Conservation (phyloP, 1,140 invertebrate genomes). For the Cepaea nemoralis region DNA sequence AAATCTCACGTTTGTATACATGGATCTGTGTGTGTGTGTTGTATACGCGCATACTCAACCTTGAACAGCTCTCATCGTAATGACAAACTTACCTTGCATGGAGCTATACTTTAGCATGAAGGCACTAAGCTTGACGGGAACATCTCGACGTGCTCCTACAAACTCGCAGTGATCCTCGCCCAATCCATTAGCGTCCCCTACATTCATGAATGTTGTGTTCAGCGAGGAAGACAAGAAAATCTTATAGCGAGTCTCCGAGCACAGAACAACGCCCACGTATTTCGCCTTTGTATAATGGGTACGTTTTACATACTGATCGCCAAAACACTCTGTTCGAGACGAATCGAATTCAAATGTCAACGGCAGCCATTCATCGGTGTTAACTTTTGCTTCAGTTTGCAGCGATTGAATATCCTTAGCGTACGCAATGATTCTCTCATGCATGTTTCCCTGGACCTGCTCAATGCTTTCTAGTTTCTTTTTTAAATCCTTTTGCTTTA, state of each 20-base stretch:
- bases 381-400: constrained; percentile 44
- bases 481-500: constrained; percentile 37
- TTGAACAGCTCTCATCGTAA: background rate
- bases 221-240: constrained; percentile 60
- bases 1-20: background rate
- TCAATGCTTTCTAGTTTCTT: constrained; percentile 25
- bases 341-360: constrained; percentile 57
- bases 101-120: constrained; percentile 24
- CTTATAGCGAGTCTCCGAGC: constrained; percentile 59
- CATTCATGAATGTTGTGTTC: constrained; percentile 57
- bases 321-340: constrained; percentile 54
- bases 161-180: constrained; percentile 69
- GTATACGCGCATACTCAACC: background rate
- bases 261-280: constrained; percentile 65
- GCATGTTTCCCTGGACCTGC: constrained; percentile 9
- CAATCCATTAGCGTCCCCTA: constrained; percentile 58
- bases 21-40: too few species aligned
- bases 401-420: constrained; percentile 30
- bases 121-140: constrained; percentile 38
- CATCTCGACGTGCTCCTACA: constrained; percentile 52
- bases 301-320: constrained; percentile 57
- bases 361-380: constrained; percentile 53
- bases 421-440: constrained; percentile 17
- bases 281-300: constrained; percentile 48
- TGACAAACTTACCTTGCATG: constrained; percentile 41